Conservation (phyloP, 1,140 invertebrate genomes). For the Triops longicaudatus region DNA sequence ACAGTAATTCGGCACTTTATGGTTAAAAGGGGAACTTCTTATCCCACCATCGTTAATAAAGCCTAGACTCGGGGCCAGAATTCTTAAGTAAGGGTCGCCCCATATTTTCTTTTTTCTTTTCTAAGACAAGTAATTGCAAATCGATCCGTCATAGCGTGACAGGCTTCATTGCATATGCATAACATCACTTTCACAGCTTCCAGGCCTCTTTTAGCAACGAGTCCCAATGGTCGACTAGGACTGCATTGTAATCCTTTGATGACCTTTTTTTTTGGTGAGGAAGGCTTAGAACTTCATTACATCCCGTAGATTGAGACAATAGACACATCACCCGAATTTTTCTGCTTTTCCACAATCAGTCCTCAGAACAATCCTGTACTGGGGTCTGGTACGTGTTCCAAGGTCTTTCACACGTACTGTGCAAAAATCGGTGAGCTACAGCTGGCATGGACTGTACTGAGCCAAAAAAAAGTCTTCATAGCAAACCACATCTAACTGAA, state of each 20-base stretch:
- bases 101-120: not conserved
- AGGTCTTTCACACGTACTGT: not conserved
- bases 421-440: too few species aligned
- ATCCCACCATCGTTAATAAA: too few species aligned
- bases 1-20: too few species aligned
- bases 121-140: not conserved
- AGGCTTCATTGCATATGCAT: not conserved
- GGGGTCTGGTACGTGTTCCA: not conserved
- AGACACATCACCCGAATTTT: not conserved
- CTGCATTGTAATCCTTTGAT: not conserved
- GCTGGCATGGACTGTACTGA: too few species aligned
- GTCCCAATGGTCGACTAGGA: not conserved
- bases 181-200: not conserved
- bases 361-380: not conserved
- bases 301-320: not conserved
- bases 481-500: too few species aligned
- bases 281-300: not conserved
- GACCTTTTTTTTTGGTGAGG: not conserved
- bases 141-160: not conserved
- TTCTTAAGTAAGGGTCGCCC: too few species aligned
- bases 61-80: too few species aligned
- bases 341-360: not conserved
- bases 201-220: not conserved
- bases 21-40: too few species aligned
- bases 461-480: too few species aligned